Percentiles rank a stretch among this genome's conserved stretches.
phyloP scores from a whole-genome alignment of 2,113 vertebrate species.

The Eurypyga helias region DNA sequence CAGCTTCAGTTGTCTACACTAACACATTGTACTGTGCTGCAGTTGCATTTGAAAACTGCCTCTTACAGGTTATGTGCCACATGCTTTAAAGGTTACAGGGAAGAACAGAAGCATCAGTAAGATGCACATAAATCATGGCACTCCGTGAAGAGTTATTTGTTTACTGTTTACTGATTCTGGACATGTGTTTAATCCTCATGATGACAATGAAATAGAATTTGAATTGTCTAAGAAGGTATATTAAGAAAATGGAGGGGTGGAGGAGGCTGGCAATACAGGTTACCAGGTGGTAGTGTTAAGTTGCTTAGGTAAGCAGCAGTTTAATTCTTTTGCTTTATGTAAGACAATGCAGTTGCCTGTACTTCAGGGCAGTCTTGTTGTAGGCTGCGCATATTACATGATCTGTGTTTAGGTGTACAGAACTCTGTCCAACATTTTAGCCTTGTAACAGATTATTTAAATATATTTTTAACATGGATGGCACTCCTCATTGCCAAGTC shows the following conservation, averaged over 20 bases:
- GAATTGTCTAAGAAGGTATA: neutral
- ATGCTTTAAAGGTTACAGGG: neutral
- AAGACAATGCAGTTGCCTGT: neutral
- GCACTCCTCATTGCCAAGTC: neutral
- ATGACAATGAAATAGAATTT: neutral
- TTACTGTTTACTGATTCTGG: neutral
- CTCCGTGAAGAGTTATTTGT: neutral
- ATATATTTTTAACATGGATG: neutral
- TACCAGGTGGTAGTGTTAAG: neutral
- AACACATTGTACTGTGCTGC: neutral
- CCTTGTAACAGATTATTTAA: neutral
- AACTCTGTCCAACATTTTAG: neutral
- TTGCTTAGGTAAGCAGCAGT: neutral
- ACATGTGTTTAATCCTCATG: neutral
- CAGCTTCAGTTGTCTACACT: neutral
- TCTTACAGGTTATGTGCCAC: neutral
- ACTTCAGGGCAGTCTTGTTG: neutral
- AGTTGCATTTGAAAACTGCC: neutral
- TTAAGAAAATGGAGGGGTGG: neutral
- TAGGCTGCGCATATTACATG: neutral
- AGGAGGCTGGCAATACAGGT: neutral
- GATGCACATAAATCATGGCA: neutral
- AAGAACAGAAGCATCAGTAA: neutral
- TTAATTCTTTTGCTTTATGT: neutral
- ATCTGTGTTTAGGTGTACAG: neutral